Percentiles rank a stretch among this genome's conserved stretches.
Conservation (phyloP, 1,140 invertebrate genomes). For the Coelopa frigida region DNA sequence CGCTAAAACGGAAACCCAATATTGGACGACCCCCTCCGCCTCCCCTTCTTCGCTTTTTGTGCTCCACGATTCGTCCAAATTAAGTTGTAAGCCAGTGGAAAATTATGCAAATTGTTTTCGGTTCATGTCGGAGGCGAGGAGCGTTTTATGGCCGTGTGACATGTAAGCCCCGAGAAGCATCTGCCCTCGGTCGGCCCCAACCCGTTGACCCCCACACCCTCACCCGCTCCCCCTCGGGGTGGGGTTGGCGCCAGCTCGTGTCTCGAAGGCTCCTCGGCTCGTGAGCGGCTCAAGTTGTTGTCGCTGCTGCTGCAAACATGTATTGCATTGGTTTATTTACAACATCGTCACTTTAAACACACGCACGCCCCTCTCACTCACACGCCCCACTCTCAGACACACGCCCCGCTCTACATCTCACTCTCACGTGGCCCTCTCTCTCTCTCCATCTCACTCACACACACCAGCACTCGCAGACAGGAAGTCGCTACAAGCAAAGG, state of each 20-base stretch:
- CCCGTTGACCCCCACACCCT: not conserved
- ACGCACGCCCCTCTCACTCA: too few relatives aligned
- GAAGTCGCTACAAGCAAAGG: too few relatives aligned
- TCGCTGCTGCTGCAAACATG: not conserved
- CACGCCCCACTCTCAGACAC: too few relatives aligned
- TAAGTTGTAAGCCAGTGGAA: conserved; percentile 16
- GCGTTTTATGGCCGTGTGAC: conserved; percentile 17
- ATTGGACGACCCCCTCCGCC: not conserved
- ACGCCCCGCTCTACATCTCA: too few relatives aligned
- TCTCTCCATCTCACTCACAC: too few relatives aligned
- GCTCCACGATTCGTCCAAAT: conserved; percentile 11
- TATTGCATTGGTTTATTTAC: not conserved
- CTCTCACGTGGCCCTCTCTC: too few relatives aligned
- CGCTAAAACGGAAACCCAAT: too few relatives aligned
- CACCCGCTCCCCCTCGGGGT: not conserved
- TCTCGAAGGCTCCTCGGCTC: not conserved
- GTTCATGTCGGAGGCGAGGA: conserved; percentile 17
- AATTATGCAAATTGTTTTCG: conserved; percentile 19
- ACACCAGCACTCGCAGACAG: too few relatives aligned
- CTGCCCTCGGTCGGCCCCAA: too few relatives aligned
- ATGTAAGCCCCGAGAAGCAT: conserved; percentile 17
- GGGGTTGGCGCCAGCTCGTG: not conserved
- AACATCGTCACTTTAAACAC: not conserved
- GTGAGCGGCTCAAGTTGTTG: not conserved
- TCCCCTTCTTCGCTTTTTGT: not conserved